These are phyloP conservation scores for Hirtodrosophila alboralis DNA, from an alignment of 2,888 invertebrate species.

Conservation along the genomic window DNA sequence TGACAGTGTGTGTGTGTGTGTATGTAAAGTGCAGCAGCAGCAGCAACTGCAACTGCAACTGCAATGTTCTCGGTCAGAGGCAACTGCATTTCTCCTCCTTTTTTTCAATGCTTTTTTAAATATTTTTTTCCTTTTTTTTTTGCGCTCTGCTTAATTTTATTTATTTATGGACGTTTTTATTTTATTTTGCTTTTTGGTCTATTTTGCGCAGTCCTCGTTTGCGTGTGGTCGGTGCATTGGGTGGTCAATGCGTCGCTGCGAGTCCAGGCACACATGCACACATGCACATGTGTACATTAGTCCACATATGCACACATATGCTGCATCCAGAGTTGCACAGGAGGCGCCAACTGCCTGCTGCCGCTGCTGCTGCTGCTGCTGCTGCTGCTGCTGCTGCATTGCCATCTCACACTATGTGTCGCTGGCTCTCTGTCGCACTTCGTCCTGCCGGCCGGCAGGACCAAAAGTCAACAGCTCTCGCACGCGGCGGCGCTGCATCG, in stretches of 20 bases:
- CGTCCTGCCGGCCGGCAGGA: constrained; percentile 13
- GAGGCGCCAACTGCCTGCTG: constrained; percentile 13
- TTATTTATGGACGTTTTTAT: constrained; percentile 69
- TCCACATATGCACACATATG: constrained; percentile 26
- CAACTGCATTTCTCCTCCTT: constrained; percentile 58
- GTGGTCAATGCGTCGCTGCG: constrained; percentile 24
- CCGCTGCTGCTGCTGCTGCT: constrained; percentile 10
- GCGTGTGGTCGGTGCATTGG: constrained; percentile 23
- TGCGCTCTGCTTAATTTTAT: constrained; percentile 76
- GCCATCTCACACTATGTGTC: constrained; percentile 48
- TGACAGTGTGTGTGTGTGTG: constrained; percentile 11
- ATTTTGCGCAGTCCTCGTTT: constrained; percentile 31
- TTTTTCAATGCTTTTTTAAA: constrained; percentile 31
- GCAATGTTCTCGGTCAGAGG: constrained; percentile 21
- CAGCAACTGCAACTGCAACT: constrained; percentile 31
- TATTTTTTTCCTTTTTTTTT: constrained; percentile 34
- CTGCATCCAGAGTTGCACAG: constrained; percentile 38
- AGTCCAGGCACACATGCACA: not conserved
- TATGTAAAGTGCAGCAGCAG: constrained; percentile 63
- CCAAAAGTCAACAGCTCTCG: constrained; percentile 29
- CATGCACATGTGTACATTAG: not conserved
- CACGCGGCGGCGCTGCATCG: constrained; percentile 6
- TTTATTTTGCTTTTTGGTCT: constrained; percentile 61
- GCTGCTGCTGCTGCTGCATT: constrained; percentile 22
- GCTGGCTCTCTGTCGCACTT: constrained; percentile 21